phyloP scores from a whole-genome alignment of 2,797 vertebrate genomes.

The Luscinia megarhynchos region DNA sequence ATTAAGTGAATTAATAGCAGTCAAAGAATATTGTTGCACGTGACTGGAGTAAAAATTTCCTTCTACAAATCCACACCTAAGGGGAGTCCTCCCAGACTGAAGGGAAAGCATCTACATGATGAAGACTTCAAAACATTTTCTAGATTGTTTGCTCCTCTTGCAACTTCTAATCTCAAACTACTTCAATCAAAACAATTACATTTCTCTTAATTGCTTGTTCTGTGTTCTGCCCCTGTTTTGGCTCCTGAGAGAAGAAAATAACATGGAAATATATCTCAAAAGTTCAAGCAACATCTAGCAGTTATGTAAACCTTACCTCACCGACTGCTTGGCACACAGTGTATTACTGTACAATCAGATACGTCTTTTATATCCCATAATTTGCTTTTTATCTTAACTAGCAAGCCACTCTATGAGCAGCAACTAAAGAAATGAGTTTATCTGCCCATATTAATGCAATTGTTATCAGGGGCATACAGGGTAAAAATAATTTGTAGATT shows the following conservation, averaged over 20 bases:
- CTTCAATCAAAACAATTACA: not conserved
- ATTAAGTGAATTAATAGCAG: not conserved
- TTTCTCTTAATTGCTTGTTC: conserved; percentile 18
- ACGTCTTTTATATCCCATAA: conserved; percentile 53
- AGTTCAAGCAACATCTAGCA: conserved; percentile 35
- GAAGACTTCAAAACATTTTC: not conserved
- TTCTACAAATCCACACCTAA: not conserved
- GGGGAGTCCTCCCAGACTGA: not conserved
- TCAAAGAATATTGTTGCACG: not conserved
- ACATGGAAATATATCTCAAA: conserved; percentile 52
- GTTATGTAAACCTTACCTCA: conserved; percentile 70
- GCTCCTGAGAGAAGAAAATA: not conserved
- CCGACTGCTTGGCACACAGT: conserved; percentile 35
- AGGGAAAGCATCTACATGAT: not conserved
- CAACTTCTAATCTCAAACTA: not conserved
- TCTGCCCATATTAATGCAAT: conserved; percentile 51
- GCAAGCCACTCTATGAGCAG: conserved; percentile 38
- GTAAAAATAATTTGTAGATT: conserved; percentile 55
- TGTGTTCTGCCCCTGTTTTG: not conserved
- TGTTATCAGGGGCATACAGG: conserved; percentile 65
- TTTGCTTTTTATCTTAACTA: conserved; percentile 70
- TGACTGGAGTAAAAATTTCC: not conserved
- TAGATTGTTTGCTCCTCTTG: not conserved
- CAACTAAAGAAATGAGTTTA: conserved; percentile 52
- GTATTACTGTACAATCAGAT: conserved; percentile 64